phyloP scores from a whole-genome alignment of 2,113 vertebrate species.

The Peromyscus leucopus region DNA sequence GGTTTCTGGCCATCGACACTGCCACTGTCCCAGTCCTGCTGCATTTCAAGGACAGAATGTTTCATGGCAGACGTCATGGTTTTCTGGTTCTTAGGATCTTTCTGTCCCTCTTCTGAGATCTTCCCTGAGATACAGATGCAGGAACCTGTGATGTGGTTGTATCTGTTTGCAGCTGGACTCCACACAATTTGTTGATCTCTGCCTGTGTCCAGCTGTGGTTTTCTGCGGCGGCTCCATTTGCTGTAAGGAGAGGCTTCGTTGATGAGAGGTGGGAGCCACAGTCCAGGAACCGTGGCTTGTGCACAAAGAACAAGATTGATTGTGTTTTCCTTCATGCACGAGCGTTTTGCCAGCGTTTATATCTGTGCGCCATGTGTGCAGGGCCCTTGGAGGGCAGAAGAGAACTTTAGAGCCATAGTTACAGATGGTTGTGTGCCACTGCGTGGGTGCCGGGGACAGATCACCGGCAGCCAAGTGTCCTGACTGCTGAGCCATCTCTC shows the following conservation, averaged over 20 bases:
- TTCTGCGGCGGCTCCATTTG: neutral
- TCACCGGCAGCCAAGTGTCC: neutral
- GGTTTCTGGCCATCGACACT: neutral
- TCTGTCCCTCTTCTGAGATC: neutral
- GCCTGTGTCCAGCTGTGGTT: neutral
- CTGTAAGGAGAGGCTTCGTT: neutral
- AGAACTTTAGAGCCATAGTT: neutral
- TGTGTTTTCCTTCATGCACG: neutral
- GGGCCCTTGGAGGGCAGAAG: neutral
- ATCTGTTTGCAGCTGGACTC: neutral
- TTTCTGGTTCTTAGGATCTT: neutral
- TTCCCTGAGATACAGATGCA: neutral
- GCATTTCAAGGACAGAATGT: neutral
- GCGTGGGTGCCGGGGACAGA: accelerated
- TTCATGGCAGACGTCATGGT: neutral
- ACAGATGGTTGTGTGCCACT: neutral
- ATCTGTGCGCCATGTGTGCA: neutral
- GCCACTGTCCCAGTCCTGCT: neutral
- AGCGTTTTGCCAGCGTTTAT: neutral
- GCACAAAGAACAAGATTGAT: neutral
- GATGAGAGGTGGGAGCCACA: neutral
- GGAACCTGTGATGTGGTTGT: neutral
- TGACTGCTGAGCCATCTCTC: neutral
- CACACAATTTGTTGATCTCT: neutral
- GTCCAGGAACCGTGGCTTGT: neutral